phyloP scores from a whole-genome alignment of 2,888 invertebrate species.

The Nasonovia ribisnigri region DNA sequence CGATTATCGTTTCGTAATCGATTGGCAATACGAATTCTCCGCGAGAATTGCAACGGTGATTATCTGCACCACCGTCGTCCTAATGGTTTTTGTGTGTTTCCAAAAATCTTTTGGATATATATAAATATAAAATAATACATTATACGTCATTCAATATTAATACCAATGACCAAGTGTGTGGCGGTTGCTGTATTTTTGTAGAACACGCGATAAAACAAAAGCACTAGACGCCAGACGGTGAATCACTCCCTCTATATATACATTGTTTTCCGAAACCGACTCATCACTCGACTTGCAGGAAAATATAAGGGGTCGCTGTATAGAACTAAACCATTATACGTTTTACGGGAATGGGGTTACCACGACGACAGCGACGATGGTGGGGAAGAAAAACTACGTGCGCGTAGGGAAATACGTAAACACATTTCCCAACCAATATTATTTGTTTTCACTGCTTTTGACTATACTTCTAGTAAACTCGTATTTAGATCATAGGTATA shows the following conservation, averaged over 20 bases:
- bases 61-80: not conserved
- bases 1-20: not conserved
- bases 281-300: not conserved
- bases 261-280: not conserved
- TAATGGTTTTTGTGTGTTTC: not conserved
- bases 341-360: conserved; percentile 27
- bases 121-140: not conserved
- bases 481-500: not conserved
- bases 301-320: not conserved
- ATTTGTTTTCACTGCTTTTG: not conserved
- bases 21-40: not conserved
- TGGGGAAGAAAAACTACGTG: not conserved
- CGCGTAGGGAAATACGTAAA: conserved; percentile 6
- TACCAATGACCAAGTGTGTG: not conserved
- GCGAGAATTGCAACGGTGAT: not conserved
- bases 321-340: not conserved
- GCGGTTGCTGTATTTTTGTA: not conserved
- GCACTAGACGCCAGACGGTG: not conserved
- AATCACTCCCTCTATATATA: not conserved
- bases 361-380: conserved; percentile 19
- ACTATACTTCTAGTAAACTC: not conserved
- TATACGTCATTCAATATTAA: not conserved
- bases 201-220: conserved; percentile 3
- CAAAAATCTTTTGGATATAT: not conserved
- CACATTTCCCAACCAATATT: not conserved